phyloP scores from a whole-genome alignment of 2,888 invertebrate species.

The Sycophila texana region DNA sequence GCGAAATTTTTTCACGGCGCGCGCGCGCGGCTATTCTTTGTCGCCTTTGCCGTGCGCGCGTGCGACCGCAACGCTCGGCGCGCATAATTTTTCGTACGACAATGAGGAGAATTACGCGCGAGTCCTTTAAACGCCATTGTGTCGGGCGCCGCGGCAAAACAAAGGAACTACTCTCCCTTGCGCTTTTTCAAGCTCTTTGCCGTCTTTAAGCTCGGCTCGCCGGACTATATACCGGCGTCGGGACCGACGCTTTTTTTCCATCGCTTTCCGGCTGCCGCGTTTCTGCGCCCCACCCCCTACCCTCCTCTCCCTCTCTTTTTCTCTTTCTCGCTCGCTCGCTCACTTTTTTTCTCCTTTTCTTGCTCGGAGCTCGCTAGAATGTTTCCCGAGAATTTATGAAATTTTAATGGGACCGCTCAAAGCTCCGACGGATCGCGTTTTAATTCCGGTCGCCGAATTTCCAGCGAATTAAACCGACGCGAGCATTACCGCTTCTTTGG shows the following conservation, averaged over 20 bases:
- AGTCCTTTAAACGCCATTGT: conserved; percentile 1
- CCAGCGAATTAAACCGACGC: too few species aligned
- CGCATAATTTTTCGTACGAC: conserved; percentile 48
- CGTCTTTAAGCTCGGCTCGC: conserved; percentile 29
- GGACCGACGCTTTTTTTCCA: too few species aligned
- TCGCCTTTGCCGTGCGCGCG: conserved; percentile 30
- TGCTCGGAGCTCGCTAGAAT: not conserved
- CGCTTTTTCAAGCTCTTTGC: conserved; percentile 33
- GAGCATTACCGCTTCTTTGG: too few species aligned
- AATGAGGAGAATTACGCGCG: conserved; percentile 45
- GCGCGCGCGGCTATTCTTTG: not conserved
- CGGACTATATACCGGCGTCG: too few species aligned
- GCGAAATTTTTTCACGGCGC: conserved; percentile 12
- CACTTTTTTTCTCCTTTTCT: not conserved
- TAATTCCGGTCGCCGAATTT: not conserved
- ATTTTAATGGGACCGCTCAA: not conserved
- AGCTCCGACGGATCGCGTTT: conserved; percentile 1
- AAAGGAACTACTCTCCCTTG: conserved; percentile 28
- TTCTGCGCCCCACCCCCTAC: not conserved
- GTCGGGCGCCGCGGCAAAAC: conserved; percentile 19
- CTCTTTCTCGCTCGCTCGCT: not conserved
- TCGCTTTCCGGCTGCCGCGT: too few species aligned
- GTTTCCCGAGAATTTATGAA: not conserved
- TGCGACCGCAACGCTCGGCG: conserved; percentile 13
- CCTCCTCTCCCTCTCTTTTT: not conserved